Conservation (phyloP, 1,140 invertebrate genomes). For the Lepidotrigona ventralis region DNA sequence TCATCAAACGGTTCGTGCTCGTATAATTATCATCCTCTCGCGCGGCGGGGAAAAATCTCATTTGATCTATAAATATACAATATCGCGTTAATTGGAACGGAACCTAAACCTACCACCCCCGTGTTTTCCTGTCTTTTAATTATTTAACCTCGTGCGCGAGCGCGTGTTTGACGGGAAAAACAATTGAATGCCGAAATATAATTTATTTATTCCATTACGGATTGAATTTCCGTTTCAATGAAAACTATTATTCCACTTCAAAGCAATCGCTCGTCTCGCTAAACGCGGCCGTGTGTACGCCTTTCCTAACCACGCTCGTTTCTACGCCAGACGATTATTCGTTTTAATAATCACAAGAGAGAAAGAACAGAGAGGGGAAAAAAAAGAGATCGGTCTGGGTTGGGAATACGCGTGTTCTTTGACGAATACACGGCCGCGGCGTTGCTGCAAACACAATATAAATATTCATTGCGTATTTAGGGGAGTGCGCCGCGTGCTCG, state of each 20-base stretch:
- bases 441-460: slow-evolving; percentile 7
- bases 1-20: background rate
- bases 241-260: background rate
- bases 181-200: background rate
- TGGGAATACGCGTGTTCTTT: background rate
- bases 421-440: background rate
- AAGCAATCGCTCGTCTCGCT: background rate
- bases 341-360: background rate
- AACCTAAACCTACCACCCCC: background rate
- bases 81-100: background rate
- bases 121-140: background rate
- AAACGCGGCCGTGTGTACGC: background rate
- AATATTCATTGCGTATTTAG: slow-evolving; percentile 41
- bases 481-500: background rate
- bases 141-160: background rate
- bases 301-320: background rate
- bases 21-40: background rate
- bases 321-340: background rate
- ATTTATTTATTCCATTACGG: background rate
- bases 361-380: too few relatives aligned
- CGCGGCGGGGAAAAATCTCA: background rate
- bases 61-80: background rate
- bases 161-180: background rate
- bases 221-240: background rate
- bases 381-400: background rate